These are phyloP conservation scores for Burhinus bistriatus DNA, from an alignment of 2,113 vertebrate genomes.

Conservation along the genomic window DNA sequence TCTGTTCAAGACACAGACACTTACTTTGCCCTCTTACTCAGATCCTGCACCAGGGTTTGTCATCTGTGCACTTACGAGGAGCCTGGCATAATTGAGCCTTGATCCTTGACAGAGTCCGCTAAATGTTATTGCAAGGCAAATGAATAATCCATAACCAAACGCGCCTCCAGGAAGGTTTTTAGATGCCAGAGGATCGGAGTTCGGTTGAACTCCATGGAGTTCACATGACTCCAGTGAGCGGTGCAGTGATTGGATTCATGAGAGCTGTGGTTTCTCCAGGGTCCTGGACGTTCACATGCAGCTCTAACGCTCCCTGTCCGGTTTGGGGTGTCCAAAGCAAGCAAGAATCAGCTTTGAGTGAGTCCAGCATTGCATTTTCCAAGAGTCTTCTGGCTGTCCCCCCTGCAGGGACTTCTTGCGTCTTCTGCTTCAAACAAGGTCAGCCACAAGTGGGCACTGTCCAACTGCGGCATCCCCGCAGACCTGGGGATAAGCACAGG, in stretches of 20 bases:
- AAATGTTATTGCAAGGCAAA: background rate
- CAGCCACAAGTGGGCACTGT: conserved; percentile 36
- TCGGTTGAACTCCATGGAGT: background rate
- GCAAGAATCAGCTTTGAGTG: background rate
- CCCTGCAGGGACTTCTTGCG: background rate
- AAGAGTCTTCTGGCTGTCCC: background rate
- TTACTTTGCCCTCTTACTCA: background rate
- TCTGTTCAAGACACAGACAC: background rate
- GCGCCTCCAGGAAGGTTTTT: background rate
- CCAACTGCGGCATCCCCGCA: background rate
- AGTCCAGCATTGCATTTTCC: background rate
- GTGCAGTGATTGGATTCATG: background rate
- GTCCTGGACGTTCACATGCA: accelerated
- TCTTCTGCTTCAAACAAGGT: background rate
- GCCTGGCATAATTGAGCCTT: background rate
- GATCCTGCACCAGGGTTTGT: background rate
- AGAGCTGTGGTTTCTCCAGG: accelerated
- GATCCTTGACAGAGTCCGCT: accelerated
- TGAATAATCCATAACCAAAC: background rate
- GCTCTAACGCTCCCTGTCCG: accelerated
- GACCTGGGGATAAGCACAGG: accelerated
- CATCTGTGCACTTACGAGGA: background rate
- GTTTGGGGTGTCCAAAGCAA: background rate
- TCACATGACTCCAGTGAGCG: background rate
- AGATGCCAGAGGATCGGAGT: background rate